Base-by-base conservation (phyloP, 2,113 vertebrate genomes). In the Camelus dromedarius region DNA sequence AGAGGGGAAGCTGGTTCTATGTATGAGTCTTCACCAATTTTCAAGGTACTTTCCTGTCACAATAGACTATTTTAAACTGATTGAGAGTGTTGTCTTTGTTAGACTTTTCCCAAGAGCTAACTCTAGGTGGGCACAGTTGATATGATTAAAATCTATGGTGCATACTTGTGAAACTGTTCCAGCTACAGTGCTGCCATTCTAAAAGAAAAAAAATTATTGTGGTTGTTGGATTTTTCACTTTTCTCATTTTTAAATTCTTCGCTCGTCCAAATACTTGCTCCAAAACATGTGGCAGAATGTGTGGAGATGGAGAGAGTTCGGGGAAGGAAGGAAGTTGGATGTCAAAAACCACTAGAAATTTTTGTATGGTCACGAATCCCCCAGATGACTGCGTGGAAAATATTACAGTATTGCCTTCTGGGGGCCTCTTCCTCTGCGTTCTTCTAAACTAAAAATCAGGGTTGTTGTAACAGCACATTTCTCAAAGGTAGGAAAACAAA, bases 1-100 rank as follows among this genome's bases (percentile, higher is more conserved):
- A 26, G 93, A 95, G 94, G 50, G 54, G n/a, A 91, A 86, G 50
- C 86, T 67, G 56, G 56, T 94, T 94, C 84, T 85, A 0, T 62
- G 67, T 96, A 50, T 96, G 88, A 93, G 67, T 77, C 94, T 76
- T 90, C 72, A 77, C 88, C 7, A 19, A 46, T 80, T 86, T 96
- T 94, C 86, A 93, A 83, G 83, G 95, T 91, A 86, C 88, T 97
- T 93, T 82, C 70, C 97, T 97, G 88, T 91, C 85, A 77, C 67
- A 70, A 58, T 86, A 75, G 91, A 91, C 85, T 91, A 35, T 94
- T 94, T 95, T 66, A 96, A 97, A 58, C 67, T 91, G 95, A 93
- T 72, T 26, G 93, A 92, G 88, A 82, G 50, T 42, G 56, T 95
- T 86, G 90, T 90, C 90, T 96, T 96, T 75, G 85, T 85, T 93